A percentile compares a stretch with the other conserved stretches of the same genome.
Evolutionary conservation across 2,797 vertebrate species (phyloP).

Genomic region (Nyctalus aviator): DNA sequence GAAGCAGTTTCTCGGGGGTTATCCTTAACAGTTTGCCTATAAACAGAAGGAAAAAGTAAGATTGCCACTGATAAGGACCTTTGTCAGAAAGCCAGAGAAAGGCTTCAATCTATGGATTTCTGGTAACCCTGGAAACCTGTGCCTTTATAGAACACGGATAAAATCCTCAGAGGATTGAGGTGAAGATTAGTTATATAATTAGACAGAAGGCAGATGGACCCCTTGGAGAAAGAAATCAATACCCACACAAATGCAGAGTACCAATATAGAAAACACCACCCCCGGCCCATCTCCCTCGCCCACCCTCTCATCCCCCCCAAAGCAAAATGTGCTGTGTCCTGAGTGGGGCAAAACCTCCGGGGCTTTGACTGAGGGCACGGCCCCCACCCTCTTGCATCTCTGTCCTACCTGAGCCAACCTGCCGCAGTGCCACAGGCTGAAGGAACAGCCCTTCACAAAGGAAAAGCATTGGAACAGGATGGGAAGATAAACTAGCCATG

Average conservation of each 20-base stretch:
- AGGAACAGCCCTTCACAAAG: neutral
- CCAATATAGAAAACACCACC: neutral
- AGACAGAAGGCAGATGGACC: conserved; percentile 27
- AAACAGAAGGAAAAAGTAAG: conserved; percentile 8
- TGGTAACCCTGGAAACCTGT: conserved; percentile 68
- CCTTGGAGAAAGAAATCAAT: conserved; percentile 61
- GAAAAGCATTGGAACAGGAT: too few species aligned
- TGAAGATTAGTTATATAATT: conserved; percentile 67
- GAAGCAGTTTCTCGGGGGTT: neutral
- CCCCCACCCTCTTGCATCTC: too few species aligned
- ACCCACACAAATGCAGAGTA: neutral
- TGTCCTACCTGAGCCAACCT: neutral
- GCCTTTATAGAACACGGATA: neutral
- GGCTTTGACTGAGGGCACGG: neutral
- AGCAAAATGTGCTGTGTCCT: neutral
- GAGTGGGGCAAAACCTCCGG: neutral
- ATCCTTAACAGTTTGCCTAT: neutral
- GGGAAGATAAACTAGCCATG: neutral
- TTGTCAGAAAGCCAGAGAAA: conserved; percentile 23
- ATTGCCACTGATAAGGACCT: conserved; percentile 11
- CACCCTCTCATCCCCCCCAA: too few species aligned
- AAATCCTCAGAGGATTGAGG: conserved; percentile 50
- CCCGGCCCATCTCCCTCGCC: too few species aligned
- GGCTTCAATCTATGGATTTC: conserved; percentile 37
- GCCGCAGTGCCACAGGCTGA: neutral